Base-by-base conservation (phyloP, 2,797 vertebrate genomes). In the Sebastes aleutianus region DNA sequence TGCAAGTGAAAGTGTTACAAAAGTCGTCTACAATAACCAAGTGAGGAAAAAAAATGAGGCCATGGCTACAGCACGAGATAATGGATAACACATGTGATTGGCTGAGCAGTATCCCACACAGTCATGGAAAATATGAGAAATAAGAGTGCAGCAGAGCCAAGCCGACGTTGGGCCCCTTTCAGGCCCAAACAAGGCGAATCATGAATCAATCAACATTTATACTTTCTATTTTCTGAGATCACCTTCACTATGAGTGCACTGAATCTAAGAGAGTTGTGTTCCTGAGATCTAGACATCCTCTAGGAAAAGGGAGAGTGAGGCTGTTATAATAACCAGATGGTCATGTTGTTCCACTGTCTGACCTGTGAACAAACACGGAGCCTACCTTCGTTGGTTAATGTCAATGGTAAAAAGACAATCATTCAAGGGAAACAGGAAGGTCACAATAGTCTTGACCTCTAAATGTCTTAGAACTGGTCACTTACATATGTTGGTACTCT, bases 61-160 rank as follows among this genome's bases (percentile, higher is more conserved):
- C 82, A 90, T 87, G 86, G 89, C 91, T 92, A 59, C 86, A 91
- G 88, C 83, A 75, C 74, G 3, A 92, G 90, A 93, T 94, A 94
- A 94, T 95, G 90, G 91, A 85, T 83, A 94, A 88, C 93, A 94
- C 91, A 92, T 94, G 93, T 88, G 86, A 93, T 91, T 89, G 88
- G 91, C 87, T 85, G 78, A 62, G 70, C 76, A 76, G 78, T 88
- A 89, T 93, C 89, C 87, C 81, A 89, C 88, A 92, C 76, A 86
- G 85, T 91, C 88, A 91, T 92, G 92, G 93, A 94, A 94, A 94
- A 93, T 92, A 91, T 93, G 92, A 94, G 92, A 79, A 93, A 89
- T 85, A 85, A 82, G 57, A 81, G 80, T 26, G 76, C 65, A 82
- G 82, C 83, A 11, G 69, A 80, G 91, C 92, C 92, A 90, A 92